Conservation (phyloP, 2,797 vertebrate species). For the Danio albolineatus region DNA sequence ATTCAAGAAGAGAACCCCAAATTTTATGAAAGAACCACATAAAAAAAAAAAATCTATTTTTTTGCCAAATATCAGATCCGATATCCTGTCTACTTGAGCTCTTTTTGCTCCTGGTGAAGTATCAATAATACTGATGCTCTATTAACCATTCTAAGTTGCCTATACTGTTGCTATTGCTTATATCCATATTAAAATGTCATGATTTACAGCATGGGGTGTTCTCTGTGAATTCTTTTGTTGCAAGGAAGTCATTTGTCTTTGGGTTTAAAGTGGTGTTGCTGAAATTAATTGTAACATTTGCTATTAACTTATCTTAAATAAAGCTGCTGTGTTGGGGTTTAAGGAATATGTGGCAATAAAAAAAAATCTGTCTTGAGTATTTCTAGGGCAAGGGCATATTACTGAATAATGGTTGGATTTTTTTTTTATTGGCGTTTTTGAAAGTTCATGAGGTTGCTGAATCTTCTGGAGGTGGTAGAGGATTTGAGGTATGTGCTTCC, state of each 20-base stretch:
- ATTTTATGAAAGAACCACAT: too few relatives aligned
- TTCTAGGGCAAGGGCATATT: neutral
- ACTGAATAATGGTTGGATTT: neutral
- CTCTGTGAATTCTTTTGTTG: neutral
- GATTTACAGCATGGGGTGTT: neutral
- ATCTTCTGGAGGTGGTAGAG: neutral
- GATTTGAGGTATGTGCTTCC: neutral
- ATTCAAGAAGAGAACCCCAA: too few relatives aligned
- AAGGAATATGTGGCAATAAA: constrained; percentile 7
- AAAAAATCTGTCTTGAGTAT: neutral
- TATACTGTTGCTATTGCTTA: neutral
- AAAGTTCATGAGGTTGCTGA: constrained; percentile 17
- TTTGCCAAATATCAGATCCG: neutral
- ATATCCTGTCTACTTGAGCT: neutral
- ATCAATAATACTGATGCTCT: neutral
- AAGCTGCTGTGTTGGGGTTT: constrained; percentile 1
- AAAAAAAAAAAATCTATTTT: neutral
- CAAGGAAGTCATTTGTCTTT: neutral
- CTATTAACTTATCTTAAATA: constrained; percentile 16
- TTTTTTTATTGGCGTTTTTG: neutral
- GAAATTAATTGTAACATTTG: neutral
- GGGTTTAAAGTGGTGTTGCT: neutral
- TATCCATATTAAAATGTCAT: neutral
- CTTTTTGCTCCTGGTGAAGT: neutral
- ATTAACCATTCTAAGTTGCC: neutral